phyloP scores from a whole-genome alignment of 2,888 invertebrate genomes.

The Yponomeuta plumbellus region DNA sequence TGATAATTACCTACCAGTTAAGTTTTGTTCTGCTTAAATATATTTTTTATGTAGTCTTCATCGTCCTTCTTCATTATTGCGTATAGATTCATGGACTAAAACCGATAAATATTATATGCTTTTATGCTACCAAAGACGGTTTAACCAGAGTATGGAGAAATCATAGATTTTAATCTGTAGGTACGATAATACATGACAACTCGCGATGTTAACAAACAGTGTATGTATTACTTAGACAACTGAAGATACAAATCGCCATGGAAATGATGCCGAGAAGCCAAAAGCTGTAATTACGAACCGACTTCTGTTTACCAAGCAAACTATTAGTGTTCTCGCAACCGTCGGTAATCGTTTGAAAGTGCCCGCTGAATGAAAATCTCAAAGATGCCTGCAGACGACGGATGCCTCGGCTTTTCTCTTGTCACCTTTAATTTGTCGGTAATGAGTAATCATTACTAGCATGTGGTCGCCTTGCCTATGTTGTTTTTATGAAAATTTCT shows the following conservation, averaged over 20 bases:
- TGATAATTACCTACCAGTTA: no score
- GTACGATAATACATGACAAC: no score
- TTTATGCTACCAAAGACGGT: no score
- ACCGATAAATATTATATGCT: no score
- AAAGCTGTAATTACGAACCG: slow-evolving; percentile 9
- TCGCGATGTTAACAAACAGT: background rate
- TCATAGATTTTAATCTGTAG: no score
- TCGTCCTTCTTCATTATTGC: no score
- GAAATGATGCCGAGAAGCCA: no score
- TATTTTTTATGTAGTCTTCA: no score
- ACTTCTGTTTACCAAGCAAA: slow-evolving; percentile 14
- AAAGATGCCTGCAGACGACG: background rate
- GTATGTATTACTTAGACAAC: background rate
- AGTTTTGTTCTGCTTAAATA: no score
- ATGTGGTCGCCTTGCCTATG: slow-evolving; percentile 18
- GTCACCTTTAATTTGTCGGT: slow-evolving; percentile 39
- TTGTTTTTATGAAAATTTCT: slow-evolving; percentile 11
- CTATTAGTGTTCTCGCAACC: slow-evolving; percentile 7
- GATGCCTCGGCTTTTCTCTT: slow-evolving; percentile 17
- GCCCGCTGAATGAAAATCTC: slow-evolving; percentile 5
- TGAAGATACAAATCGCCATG: background rate
- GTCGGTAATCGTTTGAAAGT: slow-evolving; percentile 12
- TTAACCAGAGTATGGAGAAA: no score
- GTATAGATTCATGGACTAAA: no score
- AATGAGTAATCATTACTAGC: slow-evolving; percentile 37